Conservation (phyloP, 1,140 invertebrate species). For the Phymorhynchus buccinoides region DNA sequence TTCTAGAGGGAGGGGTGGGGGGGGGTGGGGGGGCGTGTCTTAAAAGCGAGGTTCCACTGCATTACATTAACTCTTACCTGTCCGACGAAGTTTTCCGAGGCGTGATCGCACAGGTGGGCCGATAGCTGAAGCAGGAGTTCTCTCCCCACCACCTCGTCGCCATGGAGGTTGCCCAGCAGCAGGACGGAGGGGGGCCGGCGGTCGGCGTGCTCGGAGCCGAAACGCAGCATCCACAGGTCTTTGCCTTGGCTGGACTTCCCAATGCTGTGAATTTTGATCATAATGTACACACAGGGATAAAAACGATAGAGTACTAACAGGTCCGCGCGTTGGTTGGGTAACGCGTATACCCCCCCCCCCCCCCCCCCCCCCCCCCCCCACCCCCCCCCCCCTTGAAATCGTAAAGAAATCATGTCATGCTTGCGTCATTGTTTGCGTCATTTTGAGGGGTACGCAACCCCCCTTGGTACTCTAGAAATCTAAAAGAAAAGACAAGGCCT, state of each 20-base stretch:
- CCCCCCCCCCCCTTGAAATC: no score
- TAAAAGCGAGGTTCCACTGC: no score
- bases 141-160: conserved; percentile 88
- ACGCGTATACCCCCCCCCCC: background rate
- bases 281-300: conserved; percentile 13
- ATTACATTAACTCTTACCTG: conserved; percentile 57
- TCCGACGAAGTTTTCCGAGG: conserved; percentile 58
- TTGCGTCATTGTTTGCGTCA: no score
- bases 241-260: conserved; percentile 76
- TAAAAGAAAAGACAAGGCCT: no score
- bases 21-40: no score
- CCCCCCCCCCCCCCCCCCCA: background rate
- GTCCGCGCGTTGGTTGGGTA: no score
- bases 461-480: no score
- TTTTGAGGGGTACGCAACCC: no score
- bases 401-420: no score
- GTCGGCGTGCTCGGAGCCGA: conserved; percentile 81
- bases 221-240: conserved; percentile 93
- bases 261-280: conserved; percentile 48
- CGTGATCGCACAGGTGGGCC: conserved; percentile 81
- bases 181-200: conserved; percentile 76
- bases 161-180: conserved; percentile 91
- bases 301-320: no score
- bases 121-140: conserved; percentile 81
- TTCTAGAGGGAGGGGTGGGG: no score